Evolutionary conservation across 2,797 vertebrate species (phyloP).

Genomic region (Calcarius lapponicus): DNA sequence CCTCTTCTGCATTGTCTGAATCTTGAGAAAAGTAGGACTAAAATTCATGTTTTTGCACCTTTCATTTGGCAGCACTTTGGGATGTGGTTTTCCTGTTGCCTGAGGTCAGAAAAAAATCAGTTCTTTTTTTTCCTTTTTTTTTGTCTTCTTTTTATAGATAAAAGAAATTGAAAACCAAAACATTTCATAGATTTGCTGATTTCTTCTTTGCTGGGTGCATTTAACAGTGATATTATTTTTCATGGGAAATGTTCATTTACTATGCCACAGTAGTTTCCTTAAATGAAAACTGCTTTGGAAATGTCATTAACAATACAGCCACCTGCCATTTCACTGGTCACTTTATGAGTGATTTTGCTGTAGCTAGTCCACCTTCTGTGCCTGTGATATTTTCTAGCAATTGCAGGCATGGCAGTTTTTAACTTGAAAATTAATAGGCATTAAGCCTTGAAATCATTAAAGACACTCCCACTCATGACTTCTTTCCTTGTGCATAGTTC

Average conservation of each 20-base stretch:
- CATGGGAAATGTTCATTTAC: not conserved
- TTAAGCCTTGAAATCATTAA: not conserved
- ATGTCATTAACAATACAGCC: not conserved
- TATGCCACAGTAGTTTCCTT: not conserved
- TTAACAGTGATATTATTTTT: not conserved
- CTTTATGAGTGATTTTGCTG: not conserved
- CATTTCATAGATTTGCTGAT: not conserved
- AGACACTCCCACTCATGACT: not conserved
- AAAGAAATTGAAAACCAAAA: not conserved
- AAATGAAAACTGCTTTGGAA: not conserved
- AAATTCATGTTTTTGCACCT: not conserved
- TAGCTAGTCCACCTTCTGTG: not conserved
- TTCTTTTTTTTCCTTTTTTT: fast-evolving
- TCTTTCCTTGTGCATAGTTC: not conserved
- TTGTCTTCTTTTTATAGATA: not conserved
- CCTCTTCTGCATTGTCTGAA: not conserved
- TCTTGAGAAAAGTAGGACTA: not conserved
- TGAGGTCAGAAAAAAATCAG: not conserved
- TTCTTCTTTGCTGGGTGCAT: not conserved
- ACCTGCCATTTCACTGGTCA: not conserved
- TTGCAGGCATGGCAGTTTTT: not conserved
- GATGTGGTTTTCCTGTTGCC: not conserved
- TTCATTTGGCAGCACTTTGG: not conserved
- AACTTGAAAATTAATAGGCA: not conserved
- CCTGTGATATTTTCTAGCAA: not conserved